These are phyloP conservation scores for Melinaea marsaeus DNA, from an alignment of 2,888 invertebrate species.

Conservation along the genomic window DNA sequence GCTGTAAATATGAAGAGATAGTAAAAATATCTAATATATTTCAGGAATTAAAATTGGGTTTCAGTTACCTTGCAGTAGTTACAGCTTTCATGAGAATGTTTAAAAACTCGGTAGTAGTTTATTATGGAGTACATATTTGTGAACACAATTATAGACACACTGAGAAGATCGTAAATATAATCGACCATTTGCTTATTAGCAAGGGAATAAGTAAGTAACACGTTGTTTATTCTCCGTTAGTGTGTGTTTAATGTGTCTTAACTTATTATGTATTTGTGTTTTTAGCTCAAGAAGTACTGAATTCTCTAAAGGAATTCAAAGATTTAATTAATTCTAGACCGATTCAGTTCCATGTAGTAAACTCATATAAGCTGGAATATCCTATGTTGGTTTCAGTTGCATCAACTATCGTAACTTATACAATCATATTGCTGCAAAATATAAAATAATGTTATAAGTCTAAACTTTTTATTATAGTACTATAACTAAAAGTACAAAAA, in stretches of 20 bases:
- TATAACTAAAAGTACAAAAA: background rate
- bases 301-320: conserved; percentile 43
- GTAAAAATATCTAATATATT: no score
- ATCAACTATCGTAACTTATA: conserved; percentile 59
- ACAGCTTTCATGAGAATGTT: conserved; percentile 22
- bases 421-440: conserved; percentile 60
- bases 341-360: conserved; percentile 50
- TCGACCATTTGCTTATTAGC: conserved; percentile 26
- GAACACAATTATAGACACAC: conserved; percentile 24
- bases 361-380: conserved; percentile 53
- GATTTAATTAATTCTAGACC: conserved; percentile 47
- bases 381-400: conserved; percentile 51
- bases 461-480: background rate
- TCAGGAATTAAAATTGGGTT: no score
- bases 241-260: background rate
- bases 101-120: conserved; percentile 3
- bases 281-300: conserved; percentile 43
- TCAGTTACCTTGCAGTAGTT: conserved; percentile 12
- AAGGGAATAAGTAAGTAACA: conserved; percentile 24
- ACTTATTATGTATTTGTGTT: conserved; percentile 11
- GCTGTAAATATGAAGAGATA: no score
- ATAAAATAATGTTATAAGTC: conserved; percentile 21
- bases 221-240: background rate
- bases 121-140: conserved; percentile 16
- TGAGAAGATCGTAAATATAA: conserved; percentile 20